A percentile compares a stretch with the other conserved stretches of the same genome.
phyloP scores from a whole-genome alignment of 35 echinoderm and acorn worm species.

The Ophioderma brevispina region DNA sequence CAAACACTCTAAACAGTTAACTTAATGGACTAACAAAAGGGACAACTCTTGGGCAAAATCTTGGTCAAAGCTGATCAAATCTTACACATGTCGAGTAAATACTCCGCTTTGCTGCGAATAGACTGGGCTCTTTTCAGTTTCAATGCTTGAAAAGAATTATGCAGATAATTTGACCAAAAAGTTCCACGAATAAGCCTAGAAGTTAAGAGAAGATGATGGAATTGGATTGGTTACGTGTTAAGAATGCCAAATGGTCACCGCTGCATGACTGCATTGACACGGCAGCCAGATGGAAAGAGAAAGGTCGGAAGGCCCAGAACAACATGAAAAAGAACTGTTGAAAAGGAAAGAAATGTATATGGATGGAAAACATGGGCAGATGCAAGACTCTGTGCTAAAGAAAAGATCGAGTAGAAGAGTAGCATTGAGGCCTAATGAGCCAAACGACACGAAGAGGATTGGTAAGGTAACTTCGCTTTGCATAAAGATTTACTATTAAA shows the following conservation, averaged over 20 bases:
- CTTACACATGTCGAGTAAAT: no score
- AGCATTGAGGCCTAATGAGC: neutral
- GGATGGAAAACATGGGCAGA: neutral
- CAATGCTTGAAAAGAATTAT: no score
- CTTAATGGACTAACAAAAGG: no score
- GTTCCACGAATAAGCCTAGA: no score
- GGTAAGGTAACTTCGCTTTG: neutral
- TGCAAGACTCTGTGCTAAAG: neutral
- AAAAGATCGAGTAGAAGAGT: neutral
- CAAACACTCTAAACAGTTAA: no score
- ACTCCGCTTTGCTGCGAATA: no score
- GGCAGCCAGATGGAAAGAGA: neutral
- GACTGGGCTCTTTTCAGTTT: no score
- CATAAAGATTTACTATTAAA: no score
- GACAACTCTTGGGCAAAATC: no score
- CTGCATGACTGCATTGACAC: conserved; percentile 12
- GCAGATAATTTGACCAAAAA: no score
- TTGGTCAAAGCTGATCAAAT: no score
- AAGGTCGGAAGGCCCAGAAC: neutral
- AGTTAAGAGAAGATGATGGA: conserved; percentile 1
- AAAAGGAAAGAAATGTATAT: neutral
- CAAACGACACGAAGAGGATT: neutral
- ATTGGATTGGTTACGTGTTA: neutral
- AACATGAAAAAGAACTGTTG: neutral
- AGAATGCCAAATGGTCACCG: neutral